Evolutionary conservation across 2,797 vertebrate genomes (phyloP), one percentile per base, ranked within the genome.

Genomic region (Amazona finschi): DNA sequence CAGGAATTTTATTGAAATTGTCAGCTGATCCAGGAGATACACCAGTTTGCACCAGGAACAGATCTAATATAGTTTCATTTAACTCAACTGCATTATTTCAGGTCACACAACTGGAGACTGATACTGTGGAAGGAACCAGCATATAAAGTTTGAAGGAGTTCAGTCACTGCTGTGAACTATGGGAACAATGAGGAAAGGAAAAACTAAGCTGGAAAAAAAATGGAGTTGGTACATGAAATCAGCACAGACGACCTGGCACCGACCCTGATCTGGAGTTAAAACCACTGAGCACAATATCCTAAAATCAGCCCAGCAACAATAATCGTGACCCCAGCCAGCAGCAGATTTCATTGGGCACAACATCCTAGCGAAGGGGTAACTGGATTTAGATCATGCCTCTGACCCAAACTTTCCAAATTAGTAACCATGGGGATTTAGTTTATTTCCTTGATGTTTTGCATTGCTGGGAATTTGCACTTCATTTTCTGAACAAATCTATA

Each of bases 131-230:
- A 95, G 52, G 30, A 96, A 67, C 3, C 15, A 49, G 57, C 3
- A 15, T 7, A 50, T 24, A 66, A 94, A 94, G 79, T 94, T 96
- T 88, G 90, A 93, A 94, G 81, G 77, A 85, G 79, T 92, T 95
- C 74, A 88, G 89, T 87, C 90, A 52, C 47, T 14, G 9, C 17
- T 4, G 3, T 6, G 2, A 53, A 38, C 15, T 62, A 16, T 12
- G 16, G 25, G 24, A 87, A 15, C 28, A 39, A 36, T 30, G 5
- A 89, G n/a, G 85, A 85, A 71, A 65, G 6, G 20, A 39, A 39
- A 55, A 62, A 43, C 8, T 43, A 62, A 61, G 10, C 27, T 13
- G 17, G 36, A 27, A 38, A 61, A 78, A 70, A 41, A 79, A 8
- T 12, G 14, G 6, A 80, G 72, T 84, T 93, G 83, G 67, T 96